These are phyloP conservation scores for Botia kubotai DNA, from an alignment of 2,797 vertebrate species.

Conservation along the genomic window DNA sequence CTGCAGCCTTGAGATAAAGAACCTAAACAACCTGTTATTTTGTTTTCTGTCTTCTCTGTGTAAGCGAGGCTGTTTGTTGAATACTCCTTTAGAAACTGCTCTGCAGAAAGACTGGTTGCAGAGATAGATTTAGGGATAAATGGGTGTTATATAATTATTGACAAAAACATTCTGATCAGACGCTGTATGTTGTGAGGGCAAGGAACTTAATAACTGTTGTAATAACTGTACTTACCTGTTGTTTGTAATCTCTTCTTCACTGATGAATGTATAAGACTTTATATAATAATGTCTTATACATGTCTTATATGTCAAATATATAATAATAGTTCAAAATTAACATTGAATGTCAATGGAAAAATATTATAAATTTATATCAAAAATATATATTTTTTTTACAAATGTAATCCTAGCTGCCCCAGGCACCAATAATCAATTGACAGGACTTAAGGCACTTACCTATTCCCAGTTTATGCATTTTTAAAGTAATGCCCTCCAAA, in stretches of 20 bases:
- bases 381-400: not conserved
- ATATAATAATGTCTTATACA: too few relatives aligned
- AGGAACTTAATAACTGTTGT: constrained; percentile 2
- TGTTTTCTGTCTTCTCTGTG: not conserved
- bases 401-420: not conserved
- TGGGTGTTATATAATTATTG: constrained; percentile 18
- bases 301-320: too few relatives aligned
- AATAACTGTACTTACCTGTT: not conserved
- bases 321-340: not conserved
- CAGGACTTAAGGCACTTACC: not conserved
- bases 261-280: too few relatives aligned
- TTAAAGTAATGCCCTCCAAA: constrained; percentile 20
- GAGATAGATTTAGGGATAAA: constrained; percentile 1
- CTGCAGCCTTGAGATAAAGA: constrained; percentile 30
- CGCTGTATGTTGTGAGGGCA: not conserved
- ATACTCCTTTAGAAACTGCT: constrained; percentile 20
- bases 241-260: constrained; percentile 1
- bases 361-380: not conserved
- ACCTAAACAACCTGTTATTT: constrained; percentile 35
- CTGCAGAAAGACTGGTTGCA: not conserved
- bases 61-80: not conserved
- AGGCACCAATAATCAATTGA: constrained; percentile 9
- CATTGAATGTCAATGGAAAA: not conserved
- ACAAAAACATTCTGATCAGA: not conserved
- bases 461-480: constrained; percentile 31